Conservation (phyloP, 2,888 invertebrate genomes). For the Pilophorus perplexus region DNA sequence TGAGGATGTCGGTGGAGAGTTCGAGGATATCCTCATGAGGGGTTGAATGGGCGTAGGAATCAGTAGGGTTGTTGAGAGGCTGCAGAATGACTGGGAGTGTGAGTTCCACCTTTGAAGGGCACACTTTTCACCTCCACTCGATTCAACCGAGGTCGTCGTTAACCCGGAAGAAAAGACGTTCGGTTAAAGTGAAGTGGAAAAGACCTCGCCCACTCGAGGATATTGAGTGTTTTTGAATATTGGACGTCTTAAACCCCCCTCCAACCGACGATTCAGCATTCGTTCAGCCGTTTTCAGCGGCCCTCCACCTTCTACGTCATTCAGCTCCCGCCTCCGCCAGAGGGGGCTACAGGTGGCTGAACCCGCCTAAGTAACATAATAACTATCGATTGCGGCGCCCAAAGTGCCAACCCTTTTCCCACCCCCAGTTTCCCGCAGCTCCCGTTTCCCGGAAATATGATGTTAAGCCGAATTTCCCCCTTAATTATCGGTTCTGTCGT, state of each 20-base stretch:
- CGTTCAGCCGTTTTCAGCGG: no score
- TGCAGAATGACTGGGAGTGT: no score
- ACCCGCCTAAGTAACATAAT: constrained; percentile 39
- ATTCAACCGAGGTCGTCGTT: constrained; percentile 12
- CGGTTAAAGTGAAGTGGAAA: not conserved
- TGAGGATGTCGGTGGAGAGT: no score
- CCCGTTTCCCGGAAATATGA: constrained; percentile 17
- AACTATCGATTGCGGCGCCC: constrained; percentile 39
- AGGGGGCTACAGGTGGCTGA: constrained; percentile 41
- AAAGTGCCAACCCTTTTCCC: constrained; percentile 29
- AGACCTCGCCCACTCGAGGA: not conserved
- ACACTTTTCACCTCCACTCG: no score
- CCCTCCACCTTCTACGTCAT: no score
- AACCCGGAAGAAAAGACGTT: not conserved
- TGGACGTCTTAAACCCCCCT: constrained; percentile 12
- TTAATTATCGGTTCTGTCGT: constrained; percentile 2
- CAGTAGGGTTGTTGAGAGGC: no score
- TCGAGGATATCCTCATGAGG: no score
- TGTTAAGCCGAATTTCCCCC: constrained; percentile 15
- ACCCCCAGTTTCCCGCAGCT: not conserved
- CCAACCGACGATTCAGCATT: not conserved
- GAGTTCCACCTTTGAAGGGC: no score
- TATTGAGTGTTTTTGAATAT: constrained; percentile 37
- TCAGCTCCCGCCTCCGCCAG: no score
- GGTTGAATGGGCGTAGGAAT: no score